Conservation (phyloP, 2,888 invertebrate genomes). For the Tethea ocularis region DNA sequence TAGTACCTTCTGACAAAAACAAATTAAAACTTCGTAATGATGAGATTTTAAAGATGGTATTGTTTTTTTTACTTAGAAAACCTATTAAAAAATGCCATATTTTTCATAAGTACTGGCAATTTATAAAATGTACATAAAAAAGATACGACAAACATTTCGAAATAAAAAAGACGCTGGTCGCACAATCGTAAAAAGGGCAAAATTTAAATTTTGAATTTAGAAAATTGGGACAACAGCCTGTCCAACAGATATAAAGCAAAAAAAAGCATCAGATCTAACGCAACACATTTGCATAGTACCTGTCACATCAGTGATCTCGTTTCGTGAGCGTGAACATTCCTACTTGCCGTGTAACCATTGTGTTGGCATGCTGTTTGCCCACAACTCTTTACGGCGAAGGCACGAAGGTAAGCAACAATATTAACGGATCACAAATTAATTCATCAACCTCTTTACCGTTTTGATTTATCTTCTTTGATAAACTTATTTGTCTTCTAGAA, state of each 20-base stretch:
- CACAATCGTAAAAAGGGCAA: background rate
- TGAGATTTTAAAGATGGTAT: background rate
- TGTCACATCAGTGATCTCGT: conserved; percentile 31
- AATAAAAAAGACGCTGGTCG: too few relatives aligned
- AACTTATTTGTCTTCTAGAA: background rate
- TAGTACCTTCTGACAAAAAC: too few relatives aligned
- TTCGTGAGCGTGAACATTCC: conserved; percentile 21
- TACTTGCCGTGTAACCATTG: conserved; percentile 17
- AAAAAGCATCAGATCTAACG: conserved; percentile 28
- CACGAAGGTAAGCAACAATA: conserved; percentile 38
- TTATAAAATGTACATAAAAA: background rate
- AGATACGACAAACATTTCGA: background rate
- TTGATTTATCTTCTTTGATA: background rate
- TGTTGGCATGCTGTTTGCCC: conserved; percentile 48
- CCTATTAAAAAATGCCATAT: too few relatives aligned
- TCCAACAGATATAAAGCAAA: conserved; percentile 11
- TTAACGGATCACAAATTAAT: conserved; percentile 17
- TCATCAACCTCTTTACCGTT: conserved; percentile 6
- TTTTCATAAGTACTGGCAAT: too few relatives aligned
- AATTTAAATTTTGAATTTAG: background rate
- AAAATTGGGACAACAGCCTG: background rate
- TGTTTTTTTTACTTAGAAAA: background rate
- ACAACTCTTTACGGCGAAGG: conserved; percentile 40
- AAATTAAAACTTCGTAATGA: background rate
- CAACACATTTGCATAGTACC: conserved; percentile 34